These are phyloP conservation scores for Zaprionus taronus DNA, from an alignment of 1,140 invertebrate genomes.

Conservation along the genomic window DNA sequence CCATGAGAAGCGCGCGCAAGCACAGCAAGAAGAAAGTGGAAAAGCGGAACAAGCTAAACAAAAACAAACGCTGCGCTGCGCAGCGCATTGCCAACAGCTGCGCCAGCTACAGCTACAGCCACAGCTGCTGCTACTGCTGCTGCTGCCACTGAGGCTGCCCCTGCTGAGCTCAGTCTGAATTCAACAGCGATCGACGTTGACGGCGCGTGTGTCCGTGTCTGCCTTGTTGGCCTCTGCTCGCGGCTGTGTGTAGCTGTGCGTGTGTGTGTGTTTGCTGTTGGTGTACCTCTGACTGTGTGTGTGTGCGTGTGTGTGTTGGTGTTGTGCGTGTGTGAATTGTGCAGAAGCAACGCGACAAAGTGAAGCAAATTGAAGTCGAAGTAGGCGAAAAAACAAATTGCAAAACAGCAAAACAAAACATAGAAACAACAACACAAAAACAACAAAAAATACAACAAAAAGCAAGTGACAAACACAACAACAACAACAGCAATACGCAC, in stretches of 20 bases:
- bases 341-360: neutral
- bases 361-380: neutral
- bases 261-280: slow-evolving; percentile 10
- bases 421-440: neutral
- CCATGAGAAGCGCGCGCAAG: slow-evolving; percentile 77
- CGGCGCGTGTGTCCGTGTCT: neutral
- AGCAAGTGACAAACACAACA: neutral
- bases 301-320: slow-evolving; percentile 23
- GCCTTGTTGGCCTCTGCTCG: slow-evolving; percentile 1
- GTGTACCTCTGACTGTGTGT: slow-evolving; percentile 23
- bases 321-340: slow-evolving; percentile 18
- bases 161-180: slow-evolving; percentile 65
- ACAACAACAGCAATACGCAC: slow-evolving; percentile 43
- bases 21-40: slow-evolving; percentile 75
- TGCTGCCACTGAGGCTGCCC: neutral
- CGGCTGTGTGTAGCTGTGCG: neutral
- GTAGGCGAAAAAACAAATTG: slow-evolving; percentile 4
- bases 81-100: slow-evolving; percentile 72
- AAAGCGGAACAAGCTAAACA: slow-evolving; percentile 69
- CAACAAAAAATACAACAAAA: neutral
- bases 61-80: slow-evolving; percentile 59
- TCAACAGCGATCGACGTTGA: slow-evolving; percentile 71
- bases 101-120: slow-evolving; percentile 23
- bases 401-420: slow-evolving; percentile 7
- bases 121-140: neutral